These are phyloP conservation scores for Paramacrobiotus metropolitanus DNA, from an alignment of 1,140 invertebrate genomes.

Conservation along the genomic window DNA sequence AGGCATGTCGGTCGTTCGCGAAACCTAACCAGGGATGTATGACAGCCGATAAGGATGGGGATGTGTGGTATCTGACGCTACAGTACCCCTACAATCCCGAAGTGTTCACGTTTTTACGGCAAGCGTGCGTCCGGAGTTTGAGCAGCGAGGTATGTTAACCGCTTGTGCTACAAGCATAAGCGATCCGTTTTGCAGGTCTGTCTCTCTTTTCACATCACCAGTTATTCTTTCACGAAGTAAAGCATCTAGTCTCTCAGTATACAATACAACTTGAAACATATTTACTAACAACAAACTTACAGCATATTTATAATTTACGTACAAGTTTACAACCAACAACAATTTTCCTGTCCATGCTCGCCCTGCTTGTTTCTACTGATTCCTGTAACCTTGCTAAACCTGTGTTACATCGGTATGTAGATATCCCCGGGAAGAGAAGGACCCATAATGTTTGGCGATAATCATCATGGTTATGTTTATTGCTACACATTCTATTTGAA, in stretches of 20 bases:
- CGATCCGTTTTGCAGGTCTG: background rate
- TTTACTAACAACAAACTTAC: no score
- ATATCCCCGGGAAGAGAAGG: constrained; percentile 46
- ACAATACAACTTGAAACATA: no score
- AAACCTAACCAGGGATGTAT: constrained; percentile 19
- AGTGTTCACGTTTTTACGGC: constrained; percentile 42
- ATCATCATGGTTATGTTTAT: constrained; percentile 50
- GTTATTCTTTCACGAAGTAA: no score
- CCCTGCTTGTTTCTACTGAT: no score
- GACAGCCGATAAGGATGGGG: constrained; percentile 21
- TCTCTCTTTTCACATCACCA: background rate
- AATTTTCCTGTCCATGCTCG: no score
- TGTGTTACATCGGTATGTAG: no score
- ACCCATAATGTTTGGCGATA: constrained; percentile 66
- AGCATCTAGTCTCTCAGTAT: no score
- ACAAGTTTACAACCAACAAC: no score
- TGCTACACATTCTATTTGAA: constrained; percentile 58
- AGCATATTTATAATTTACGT: no score
- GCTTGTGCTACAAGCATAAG: no score
- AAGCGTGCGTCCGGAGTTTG: constrained; percentile 50
- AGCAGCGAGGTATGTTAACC: constrained; percentile 55
- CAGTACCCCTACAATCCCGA: constrained; percentile 43
- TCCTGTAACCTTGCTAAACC: no score
- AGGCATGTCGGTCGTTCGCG: constrained; percentile 21
- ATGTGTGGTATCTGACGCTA: constrained; percentile 22